Percentiles rank a stretch among this genome's conserved stretches.
Evolutionary conservation across 2,888 invertebrate genomes (phyloP).

Genomic region (Pterostichus madidus): DNA sequence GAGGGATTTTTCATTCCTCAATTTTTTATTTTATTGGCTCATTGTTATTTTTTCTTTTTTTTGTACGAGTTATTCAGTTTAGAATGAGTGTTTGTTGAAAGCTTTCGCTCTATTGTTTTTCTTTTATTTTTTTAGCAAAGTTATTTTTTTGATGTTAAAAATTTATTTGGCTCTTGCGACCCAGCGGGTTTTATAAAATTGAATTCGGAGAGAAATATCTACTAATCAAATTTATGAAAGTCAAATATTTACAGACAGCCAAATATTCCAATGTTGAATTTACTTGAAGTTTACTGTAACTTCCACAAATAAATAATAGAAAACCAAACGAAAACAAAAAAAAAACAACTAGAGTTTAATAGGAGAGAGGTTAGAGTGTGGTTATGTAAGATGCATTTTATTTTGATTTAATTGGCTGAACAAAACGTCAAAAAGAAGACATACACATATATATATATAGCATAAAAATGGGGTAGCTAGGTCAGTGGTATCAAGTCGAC

Average conservation of each 20-base stretch:
- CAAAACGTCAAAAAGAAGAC: too few relatives aligned
- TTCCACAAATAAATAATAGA: too few relatives aligned
- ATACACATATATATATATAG: too few relatives aligned
- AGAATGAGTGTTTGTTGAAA: slow-evolving; percentile 33
- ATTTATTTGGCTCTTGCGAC: slow-evolving; percentile 13
- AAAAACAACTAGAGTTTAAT: background rate
- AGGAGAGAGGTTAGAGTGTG: too few relatives aligned
- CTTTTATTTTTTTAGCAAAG: slow-evolving; percentile 6
- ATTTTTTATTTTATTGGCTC: slow-evolving; percentile 53
- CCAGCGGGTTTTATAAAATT: background rate
- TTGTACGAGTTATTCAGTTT: slow-evolving; percentile 11
- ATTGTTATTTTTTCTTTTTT: slow-evolving; percentile 47
- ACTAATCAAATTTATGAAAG: background rate
- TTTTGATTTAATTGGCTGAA: too few relatives aligned
- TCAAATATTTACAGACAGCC: background rate
- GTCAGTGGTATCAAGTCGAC: too few relatives aligned
- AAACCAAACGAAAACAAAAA: background rate
- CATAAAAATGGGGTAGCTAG: too few relatives aligned
- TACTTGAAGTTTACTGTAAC: too few relatives aligned
- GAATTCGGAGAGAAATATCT: background rate
- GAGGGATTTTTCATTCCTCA: slow-evolving; percentile 34
- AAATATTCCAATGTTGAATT: too few relatives aligned
- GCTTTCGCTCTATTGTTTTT: slow-evolving; percentile 32
- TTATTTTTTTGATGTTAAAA: background rate
- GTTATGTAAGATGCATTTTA: too few relatives aligned